Base-by-base conservation (phyloP, 2,797 vertebrate genomes). In the Sebastes variabilis region DNA sequence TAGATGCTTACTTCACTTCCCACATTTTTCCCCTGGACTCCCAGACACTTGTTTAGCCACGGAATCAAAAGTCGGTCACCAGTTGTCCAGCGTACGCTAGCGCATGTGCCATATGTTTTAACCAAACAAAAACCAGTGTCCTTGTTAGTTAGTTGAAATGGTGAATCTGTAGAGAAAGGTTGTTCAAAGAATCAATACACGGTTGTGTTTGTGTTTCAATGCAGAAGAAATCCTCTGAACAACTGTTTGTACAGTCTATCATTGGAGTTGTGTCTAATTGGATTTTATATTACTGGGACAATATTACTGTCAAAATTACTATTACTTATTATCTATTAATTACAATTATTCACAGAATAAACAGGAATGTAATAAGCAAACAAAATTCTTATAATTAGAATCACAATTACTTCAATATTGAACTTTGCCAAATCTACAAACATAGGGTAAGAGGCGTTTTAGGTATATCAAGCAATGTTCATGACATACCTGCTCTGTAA, bases 71-170 rank as follows among this genome's bases (percentile, higher is more conserved):
- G 85, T 64, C 96, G 95, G 55, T 95, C 87, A n/a, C 93, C 88
- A 18, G 95, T 97, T 75, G 97, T 96, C 98, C 98, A 99, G 65
- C 94, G 95, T 85, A 97, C 1, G 1, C 2, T 2, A 25, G 2
- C 2, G 25, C 25, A 25, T 25, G 2, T 25, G 25, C 2, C 25
- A 25, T 25, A 25, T 25, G 1, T 3, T 25, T 73, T 81, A 46
- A 75, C 14, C 75, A 93, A 60, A 56, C 92, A 94, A 6, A 75
- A 79, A 2, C 82, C 78, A 38, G 66, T 87, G 30, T 12, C 77
- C 38, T 38, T 87, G 76, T 88, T 89, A 8, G 13, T 75, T 4
- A 93, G 83, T 24, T 52, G 20, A 77, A 93, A 94, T 8, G 69
- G 1, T 22, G 88, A 81, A 78, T 93, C 92, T 94, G 78, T 3